Evolutionary conservation across 2,888 invertebrate genomes (phyloP), one percentile per base, ranked within the genome.

Genomic region (Apodemia duryi): DNA sequence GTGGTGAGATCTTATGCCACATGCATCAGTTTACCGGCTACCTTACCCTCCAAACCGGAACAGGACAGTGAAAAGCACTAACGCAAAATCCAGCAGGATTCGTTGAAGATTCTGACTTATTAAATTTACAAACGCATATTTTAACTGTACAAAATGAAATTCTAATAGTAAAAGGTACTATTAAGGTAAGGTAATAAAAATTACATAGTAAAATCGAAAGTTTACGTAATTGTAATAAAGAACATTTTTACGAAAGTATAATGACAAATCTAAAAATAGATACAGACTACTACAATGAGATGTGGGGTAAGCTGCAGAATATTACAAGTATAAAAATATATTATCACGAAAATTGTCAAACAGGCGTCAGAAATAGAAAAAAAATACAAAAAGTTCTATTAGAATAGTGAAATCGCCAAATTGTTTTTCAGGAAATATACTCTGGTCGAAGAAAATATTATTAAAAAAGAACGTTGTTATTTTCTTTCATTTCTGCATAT

Each of bases 371-470:
- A 13, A 49, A 49, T 6, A 49, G 13, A 49, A 49, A 49, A 49
- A 49, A 1, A n/a, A 49, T n/a, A 49, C n/a, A 49, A 49, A 49
- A 49, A 49, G 49, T 49, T n/a, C 49, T 13, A 10, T 13, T 49
- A 49, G 13, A 49, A 49, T 10, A 49, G 2, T 7, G 13, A 49
- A n/a, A 49, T 49, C 49, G 13, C 49, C 49, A 49, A 49, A 49
- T n/a, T 49, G 49, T 49, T 49, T 49, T 49, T 49, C 49, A 49
- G 13, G 49, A 49, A 49, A 49, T 49, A 49, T 49, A 49, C 49
- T 49, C 3, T 49, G 49, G 13, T 49, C 13, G 49, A 49, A 49
- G 13, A 49, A 49, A 49, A 49, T 49, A n/a, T 49, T 5, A 49
- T 49, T 1, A 49, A 49, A 49, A 49, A 49, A 49, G 49, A n/a